Evolutionary conservation across 2,888 invertebrate genomes (phyloP), one percentile per base, ranked within the genome.

Genomic region (Ferrisia virgata): DNA sequence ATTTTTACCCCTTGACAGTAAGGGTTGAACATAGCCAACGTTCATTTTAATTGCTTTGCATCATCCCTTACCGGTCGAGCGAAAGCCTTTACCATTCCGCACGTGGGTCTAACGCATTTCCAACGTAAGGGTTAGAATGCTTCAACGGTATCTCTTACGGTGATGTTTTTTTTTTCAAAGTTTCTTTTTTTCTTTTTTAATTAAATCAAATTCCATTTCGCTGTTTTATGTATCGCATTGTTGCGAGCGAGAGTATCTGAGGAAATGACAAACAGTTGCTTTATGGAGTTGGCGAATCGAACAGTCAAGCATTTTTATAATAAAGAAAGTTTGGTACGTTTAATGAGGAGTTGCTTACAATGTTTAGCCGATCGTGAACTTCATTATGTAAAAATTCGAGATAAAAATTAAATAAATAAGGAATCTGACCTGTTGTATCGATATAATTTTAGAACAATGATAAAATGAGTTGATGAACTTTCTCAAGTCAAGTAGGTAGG

Each of bases 21-120:
- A 83, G 72, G 83, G 72, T 83, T 76, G 83, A 83, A 82, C 82
- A 40, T 82, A 83, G 83, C 83, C 83, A 76, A 83, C 83, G 83
- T 83, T 83, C 83, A 76, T 83, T 83, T 83, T 83, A 83, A 83
- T 83, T 83, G 83, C 83, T 83, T 72, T 40, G 83, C 83, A 83
- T 83, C 83, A 83, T 83, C 83, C 83, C 83, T 83, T 76, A 83
- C 83, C 83, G 83, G 83, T 83, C 83, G 83, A 83, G 76, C 76
- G 76, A 39, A 69, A 72, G 72, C 43, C 72, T 72, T 82, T 76
- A 31, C 83, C 83, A 76, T 76, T 39, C 83, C 31, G 83, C 83
- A 83, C 83, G 83, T 83, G 83, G 83, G 83, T 83, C 39, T 82
- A 83, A 83, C 39, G 76, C 83, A 76, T 83, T 83, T 83, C 28